Base-by-base conservation (phyloP, 2,888 invertebrate species). In the Melangyna quadrimaculata region DNA sequence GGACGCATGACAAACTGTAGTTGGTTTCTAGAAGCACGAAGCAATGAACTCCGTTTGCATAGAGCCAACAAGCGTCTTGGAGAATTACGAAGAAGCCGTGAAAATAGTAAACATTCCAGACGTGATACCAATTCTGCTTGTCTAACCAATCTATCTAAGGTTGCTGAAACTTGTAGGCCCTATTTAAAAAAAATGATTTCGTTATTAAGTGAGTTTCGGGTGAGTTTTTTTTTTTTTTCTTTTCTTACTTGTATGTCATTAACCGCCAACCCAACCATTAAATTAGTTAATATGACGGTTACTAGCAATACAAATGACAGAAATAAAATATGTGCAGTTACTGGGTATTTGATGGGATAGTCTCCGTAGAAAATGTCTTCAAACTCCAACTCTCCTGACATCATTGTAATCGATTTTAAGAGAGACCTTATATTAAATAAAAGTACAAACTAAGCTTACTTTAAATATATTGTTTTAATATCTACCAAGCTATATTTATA, bases 381-480 rank as follows among this genome's bases (percentile, higher is more conserved):
- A 88, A 96, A 96, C 90, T 97, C 97, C 63, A 97, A 90, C 91
- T 97, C 97, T 0, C 97, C 97, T 0, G 96, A 96, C 97, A 97
- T 96, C 97, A 97, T 97, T 88, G 97, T 95, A 14, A 97, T 94
- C 0, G 96, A 96, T 92, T 97, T 97, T 1, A 97, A 92, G 0
- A 97, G 89, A 0, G 91, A 90, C 89, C 91, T 90, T 14, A 43
- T 40, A 27, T 10, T 37, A 24, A 53, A 27, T n/a, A 35, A 3
- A 7, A 12, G 9, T 3, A 29, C 9, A 9, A 9, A 7, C 6
- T 29, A 3, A 29, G 7, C 0, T 12, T 27, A 9, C 6, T 10
- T 3, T 10, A 17, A 19, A 19, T 27, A n/a, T n/a, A n/a, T 35
- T 57, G 1, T 27, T 19, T 4, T 29, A 57, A 40, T 48, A 19